Base-by-base conservation (phyloP, 2,797 vertebrate species). In the Austrolebias charrua region DNA sequence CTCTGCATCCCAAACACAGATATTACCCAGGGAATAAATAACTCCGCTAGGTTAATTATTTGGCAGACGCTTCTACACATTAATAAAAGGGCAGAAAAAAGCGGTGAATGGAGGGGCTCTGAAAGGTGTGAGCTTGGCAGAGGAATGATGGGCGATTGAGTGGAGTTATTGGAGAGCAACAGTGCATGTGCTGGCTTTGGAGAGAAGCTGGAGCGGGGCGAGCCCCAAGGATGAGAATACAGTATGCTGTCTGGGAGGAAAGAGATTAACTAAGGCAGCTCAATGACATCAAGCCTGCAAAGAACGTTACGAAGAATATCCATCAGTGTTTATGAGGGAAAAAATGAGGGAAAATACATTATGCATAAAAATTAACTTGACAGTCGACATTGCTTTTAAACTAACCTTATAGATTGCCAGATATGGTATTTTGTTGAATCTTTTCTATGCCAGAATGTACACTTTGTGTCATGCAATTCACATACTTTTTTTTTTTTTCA, bases 41-140 rank as follows among this genome's bases (percentile, higher is more conserved):
- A 82, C 89, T 84, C 75, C 69, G 77, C 83, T 78, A 78, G 85
- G 90, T 89, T 91, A 91, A 92, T 92, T 92, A 92, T 90, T 89
- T 91, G 88, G 87, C 81, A 88, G 82, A 69, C 64, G 61, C 69
- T 47, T 73, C 76, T 24, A 40, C 66, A 79, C 76, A 87, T 91
- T 90, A 89, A 90, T 88, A 91, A 80, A 71, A 63, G 73, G 38
- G 38, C 10, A 12, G 38, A 24, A 88, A 88, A 87, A 86, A 90
- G 72, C 43, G 19, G 63, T 68, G 75, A 76, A 84, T 52, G 63
- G 61, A 44, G 66, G 66, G 66, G 71, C 60, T 78, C 57, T 75
- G 75, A 72, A 78, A 79, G 70, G 76, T 78, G 68, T 66, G 52
- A 56, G 58, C 13, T 40, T 66, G 48, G 72, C 1, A 43, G 62